Conservation (phyloP, 2,797 vertebrate species). For the Notolabrus celidotus region DNA sequence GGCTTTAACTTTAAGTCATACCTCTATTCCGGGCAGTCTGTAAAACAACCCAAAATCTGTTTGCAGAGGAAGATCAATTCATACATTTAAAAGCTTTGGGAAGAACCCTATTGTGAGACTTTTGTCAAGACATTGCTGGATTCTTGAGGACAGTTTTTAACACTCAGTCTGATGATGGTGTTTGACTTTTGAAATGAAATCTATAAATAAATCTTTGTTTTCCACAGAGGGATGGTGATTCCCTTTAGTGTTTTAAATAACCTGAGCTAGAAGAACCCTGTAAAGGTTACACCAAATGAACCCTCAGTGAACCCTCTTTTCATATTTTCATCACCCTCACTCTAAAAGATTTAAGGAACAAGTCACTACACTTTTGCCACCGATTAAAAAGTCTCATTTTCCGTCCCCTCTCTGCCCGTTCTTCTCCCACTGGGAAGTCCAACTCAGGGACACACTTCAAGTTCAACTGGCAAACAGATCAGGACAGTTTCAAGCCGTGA, state of each 20-base stretch:
- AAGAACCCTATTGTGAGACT: too few relatives aligned
- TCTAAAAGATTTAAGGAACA: not conserved
- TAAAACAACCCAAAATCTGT: too few relatives aligned
- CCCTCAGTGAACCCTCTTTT: not conserved
- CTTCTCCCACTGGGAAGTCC: not conserved
- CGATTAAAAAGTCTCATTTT: constrained; percentile 13
- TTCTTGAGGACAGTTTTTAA: too few relatives aligned
- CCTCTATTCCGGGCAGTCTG: too few relatives aligned
- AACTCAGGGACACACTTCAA: not conserved
- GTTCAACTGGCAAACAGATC: not conserved
- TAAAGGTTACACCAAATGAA: not conserved
- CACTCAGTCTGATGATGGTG: too few relatives aligned
- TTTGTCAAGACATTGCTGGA: too few relatives aligned
- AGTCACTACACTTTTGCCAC: not conserved
- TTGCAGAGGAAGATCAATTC: too few relatives aligned
- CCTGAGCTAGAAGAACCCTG: not conserved
- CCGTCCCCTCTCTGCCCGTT: not conserved
- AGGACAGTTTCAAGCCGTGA: not conserved
- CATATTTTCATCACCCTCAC: not conserved
- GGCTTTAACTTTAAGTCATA: too few relatives aligned
- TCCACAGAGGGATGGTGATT: too few relatives aligned
- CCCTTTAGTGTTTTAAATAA: not conserved
- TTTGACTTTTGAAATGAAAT: not conserved
- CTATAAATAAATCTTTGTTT: not conserved
- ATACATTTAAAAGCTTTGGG: too few relatives aligned